Evolutionary conservation across 2,113 vertebrate genomes (phyloP), one percentile per base, ranked within the genome.

Genomic region (Piprites chloris): DNA sequence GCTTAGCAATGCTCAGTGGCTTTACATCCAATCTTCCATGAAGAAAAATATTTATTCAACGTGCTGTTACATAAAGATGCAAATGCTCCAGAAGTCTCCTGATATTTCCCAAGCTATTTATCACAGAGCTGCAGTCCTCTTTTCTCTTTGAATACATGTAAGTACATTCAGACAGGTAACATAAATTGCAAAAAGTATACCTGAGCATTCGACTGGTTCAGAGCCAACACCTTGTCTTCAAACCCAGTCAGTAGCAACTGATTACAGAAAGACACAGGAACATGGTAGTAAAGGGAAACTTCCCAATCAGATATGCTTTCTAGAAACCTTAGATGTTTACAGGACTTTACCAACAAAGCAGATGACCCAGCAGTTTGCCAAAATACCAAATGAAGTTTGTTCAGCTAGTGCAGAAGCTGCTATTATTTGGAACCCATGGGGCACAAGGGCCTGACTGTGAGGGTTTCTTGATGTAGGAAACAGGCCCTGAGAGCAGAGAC

Each of bases 1-100:
- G 58, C 68, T 84, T 87, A 67, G 24, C n/a, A 84, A 58, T 53
- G 44, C 68, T 47, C 58, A 35, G 19, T 44, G 28, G 68, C 28
- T 92, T 92, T 72, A 53, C 42, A 62, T 72, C 39, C 82, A 90
- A 17, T 83, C 37, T 89, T 84, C 82, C 21, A 49, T 1, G 0
- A 42, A 84, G 47, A 63, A 62, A 94, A 86, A 90, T n/a, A 90
- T 75, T 90, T 92, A 72, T 47, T 89, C 35, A 39, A 20, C 18
- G 13, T 11, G 66, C 18, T 33, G 19, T 84, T 87, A 76, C 21
- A 68, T 53, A 81, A 59, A 94, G 62, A 68, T 47, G n/a, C 1
- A 2, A 76, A 49, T 58, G 32, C 30, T 82, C 37, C 27, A 55
- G 33, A 61, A 83, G 35, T 62, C 42, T 87, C 73, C n/a, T 30